Percentiles rank a stretch among this genome's conserved stretches.
These are phyloP conservation scores for Grus americana DNA, from an alignment of 2,113 vertebrate genomes.

Conservation along the genomic window DNA sequence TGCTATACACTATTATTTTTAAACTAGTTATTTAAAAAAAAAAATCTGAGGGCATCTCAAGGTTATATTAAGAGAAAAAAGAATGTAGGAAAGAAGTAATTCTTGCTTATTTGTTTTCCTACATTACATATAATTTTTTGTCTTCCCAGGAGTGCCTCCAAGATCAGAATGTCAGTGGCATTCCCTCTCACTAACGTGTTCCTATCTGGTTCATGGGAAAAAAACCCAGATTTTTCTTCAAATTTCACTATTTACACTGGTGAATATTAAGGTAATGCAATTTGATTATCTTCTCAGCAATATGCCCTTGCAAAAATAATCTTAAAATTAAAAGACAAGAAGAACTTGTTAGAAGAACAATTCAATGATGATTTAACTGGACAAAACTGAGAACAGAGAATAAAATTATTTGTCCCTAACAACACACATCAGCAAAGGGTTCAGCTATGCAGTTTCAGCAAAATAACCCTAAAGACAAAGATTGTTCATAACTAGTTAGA, in stretches of 20 bases:
- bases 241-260: background rate
- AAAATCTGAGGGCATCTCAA: background rate
- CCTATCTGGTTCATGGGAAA: background rate
- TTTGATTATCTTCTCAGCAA: background rate
- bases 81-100: background rate
- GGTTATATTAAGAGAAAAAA: background rate
- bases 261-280: background rate
- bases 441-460: background rate
- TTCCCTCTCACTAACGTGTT: background rate
- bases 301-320: background rate
- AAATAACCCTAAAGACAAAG: background rate
- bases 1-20: background rate
- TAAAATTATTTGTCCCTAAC: background rate
- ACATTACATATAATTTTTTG: background rate
- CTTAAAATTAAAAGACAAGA: background rate
- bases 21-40: background rate
- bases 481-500: background rate
- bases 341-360: background rate
- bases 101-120: background rate
- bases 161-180: background rate
- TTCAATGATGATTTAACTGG: background rate
- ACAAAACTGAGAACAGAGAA: background rate
- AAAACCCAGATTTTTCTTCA: accelerated
- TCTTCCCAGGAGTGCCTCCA: background rate
- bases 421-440: background rate